These are phyloP conservation scores for Hydractinia symbiolongicarpus DNA, from an alignment of 30 jellyfish, hydroid and myxozoan species.

Conservation along the genomic window DNA sequence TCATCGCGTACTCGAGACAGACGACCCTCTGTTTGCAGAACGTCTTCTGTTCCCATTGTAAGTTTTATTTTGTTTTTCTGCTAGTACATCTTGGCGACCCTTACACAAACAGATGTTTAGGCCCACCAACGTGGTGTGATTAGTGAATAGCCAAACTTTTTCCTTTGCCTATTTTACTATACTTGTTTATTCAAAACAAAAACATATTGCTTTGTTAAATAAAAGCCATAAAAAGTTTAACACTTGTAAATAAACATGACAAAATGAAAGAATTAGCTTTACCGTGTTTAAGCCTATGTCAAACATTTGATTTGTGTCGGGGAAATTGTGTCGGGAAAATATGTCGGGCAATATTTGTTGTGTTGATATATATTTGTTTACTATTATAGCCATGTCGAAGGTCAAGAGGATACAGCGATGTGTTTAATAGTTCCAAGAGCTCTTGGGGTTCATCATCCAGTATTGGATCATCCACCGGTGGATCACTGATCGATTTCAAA, in stretches of 20 bases:
- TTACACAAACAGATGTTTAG: not conserved
- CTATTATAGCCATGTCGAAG: not conserved
- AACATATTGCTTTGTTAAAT: too few species aligned
- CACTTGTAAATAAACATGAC: too few species aligned
- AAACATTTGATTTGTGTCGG: too few species aligned
- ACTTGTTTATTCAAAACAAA: too few species aligned
- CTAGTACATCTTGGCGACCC: not conserved
- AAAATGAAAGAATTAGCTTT: too few species aligned
- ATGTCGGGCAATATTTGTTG: not conserved
- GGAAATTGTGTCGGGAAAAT: too few species aligned
- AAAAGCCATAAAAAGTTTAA: too few species aligned
- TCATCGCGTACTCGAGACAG: not conserved
- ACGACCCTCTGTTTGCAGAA: not conserved
- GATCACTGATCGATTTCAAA: not conserved
- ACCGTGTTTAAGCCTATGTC: too few species aligned
- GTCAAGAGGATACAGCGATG: not conserved
- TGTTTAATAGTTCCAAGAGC: too few species aligned
- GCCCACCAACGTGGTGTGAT: not conserved
- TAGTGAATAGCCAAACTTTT: not conserved
- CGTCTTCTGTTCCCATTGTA: slow-evolving; percentile 4
- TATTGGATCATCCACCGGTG: not conserved
- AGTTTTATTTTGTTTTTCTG: not conserved
- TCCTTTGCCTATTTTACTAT: too few species aligned
- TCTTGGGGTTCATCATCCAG: not conserved
- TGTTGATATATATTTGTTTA: not conserved